Conservation (phyloP, 2,888 invertebrate species). For the Marasmarcha lunaedactyla region DNA sequence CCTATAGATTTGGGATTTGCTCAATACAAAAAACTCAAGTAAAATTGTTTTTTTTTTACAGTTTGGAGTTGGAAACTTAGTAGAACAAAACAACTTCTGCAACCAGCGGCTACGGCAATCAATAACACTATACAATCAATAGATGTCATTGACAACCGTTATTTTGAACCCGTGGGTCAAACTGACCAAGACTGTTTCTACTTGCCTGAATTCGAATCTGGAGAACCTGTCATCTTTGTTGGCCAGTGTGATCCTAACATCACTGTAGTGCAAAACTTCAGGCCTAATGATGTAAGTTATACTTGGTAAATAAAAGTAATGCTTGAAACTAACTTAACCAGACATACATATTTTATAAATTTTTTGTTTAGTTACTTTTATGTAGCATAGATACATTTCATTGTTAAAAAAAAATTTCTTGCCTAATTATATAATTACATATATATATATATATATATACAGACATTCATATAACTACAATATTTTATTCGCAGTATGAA, state of each 20-base stretch:
- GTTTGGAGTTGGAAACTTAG: conserved; percentile 46
- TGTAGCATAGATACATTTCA: too few species aligned
- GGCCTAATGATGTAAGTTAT: conserved; percentile 23
- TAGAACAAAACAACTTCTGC: conserved; percentile 25
- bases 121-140: conserved; percentile 21
- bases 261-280: conserved; percentile 28
- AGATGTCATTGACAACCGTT: conserved; percentile 29
- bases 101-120: conserved; percentile 18
- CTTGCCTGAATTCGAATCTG: conserved; percentile 31
- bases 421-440: too few species aligned
- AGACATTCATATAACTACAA: too few species aligned
- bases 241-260: conserved; percentile 39
- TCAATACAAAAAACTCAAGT: too few species aligned
- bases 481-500: too few species aligned
- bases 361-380: too few species aligned
- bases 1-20: too few species aligned
- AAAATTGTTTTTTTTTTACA: conserved; percentile 18
- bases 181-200: conserved; percentile 38
- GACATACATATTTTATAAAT: too few species aligned
- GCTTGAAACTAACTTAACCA: too few species aligned
- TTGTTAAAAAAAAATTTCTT: too few species aligned
- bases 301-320: too few species aligned
- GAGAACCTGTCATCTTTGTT: conserved; percentile 33
- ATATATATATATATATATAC: too few species aligned
- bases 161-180: conserved; percentile 29